Conservation (phyloP, 2,797 vertebrate species). For the Brachyalestes nurse region DNA sequence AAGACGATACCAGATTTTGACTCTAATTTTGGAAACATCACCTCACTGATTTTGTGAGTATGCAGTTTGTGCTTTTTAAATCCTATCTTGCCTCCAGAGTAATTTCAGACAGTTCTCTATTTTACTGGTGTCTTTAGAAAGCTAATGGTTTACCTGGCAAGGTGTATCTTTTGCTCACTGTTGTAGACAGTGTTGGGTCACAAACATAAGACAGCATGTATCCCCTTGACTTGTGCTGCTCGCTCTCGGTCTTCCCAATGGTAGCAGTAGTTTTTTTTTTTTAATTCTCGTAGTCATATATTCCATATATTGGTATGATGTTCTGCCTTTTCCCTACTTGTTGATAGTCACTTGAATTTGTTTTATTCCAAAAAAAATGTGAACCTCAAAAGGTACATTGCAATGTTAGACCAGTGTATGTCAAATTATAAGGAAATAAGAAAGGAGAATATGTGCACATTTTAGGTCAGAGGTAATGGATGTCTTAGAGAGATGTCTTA, state of each 20-base stretch:
- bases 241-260: not conserved
- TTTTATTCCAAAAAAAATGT: no score
- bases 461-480: no score
- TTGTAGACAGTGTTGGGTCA: not conserved
- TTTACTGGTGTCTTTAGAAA: not conserved
- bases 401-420: no score
- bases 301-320: no score
- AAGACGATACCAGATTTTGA: conserved; percentile 87
- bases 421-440: no score
- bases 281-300: no score
- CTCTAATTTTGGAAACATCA: conserved; percentile 82
- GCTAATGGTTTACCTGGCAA: not conserved
- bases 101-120: conserved; percentile 1
- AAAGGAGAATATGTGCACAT: no score
- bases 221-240: not conserved
- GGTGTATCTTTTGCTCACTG: not conserved
- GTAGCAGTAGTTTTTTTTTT: not conserved
- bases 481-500: no score
- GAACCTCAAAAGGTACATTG: no score
- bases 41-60: conserved; percentile 91
- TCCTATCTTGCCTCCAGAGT: not conserved
- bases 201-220: not conserved
- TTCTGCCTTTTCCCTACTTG: no score
- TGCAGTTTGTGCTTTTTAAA: not conserved
- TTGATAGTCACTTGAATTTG: no score